Base-by-base conservation (phyloP, 1,140 invertebrate species). In the Proctacanthus coquilletti region DNA sequence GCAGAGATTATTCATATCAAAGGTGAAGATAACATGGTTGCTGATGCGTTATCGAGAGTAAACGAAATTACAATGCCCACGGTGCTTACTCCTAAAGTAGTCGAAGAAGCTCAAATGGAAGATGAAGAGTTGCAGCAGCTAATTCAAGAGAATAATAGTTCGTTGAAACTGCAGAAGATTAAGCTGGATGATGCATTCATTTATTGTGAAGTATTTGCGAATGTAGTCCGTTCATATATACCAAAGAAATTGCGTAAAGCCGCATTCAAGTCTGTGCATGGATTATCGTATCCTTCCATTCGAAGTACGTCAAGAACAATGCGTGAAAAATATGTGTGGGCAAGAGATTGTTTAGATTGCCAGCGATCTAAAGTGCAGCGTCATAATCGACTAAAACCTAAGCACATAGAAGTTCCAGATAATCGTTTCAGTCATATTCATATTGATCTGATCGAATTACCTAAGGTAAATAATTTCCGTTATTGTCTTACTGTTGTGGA, bases 401-500 rank as follows among this genome's bases (percentile, higher is more conserved):
- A 30, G 10, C 4, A 38, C 3, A 21, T 34, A 14, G 21, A 6
- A 25, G 14, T 25, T 10, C 29, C 34, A 17, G 31, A 39, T 20
- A 8, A 4, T 17, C 20, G 43, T 6, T 52, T 51, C 25, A 34
- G 41, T 8, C 47, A 49, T 27, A 40, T 60, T 0, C 41, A 61
- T 38, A 23, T 58, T 2, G 51, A 61, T 34, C 41, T 62, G 4
- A 41, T 59, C 5, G 44, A 42, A 2, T 23, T 51, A 18, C 47
- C 46, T 14, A 4, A 4, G 6, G 33, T 41, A 4, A 36, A 44
- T 4, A 43, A 42, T 1, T 43, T 38, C n/a, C 14, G 21, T 10
- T 51, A 51, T 35, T 45, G 36, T n/a, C 25, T 52, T 1, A 51
- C 46, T 17, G 41, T 42, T 4, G 40, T 61, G 0, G 59, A 61